These are phyloP conservation scores for Urophycis tenuis DNA, from an alignment of 2,797 vertebrate genomes.

Conservation along the genomic window DNA sequence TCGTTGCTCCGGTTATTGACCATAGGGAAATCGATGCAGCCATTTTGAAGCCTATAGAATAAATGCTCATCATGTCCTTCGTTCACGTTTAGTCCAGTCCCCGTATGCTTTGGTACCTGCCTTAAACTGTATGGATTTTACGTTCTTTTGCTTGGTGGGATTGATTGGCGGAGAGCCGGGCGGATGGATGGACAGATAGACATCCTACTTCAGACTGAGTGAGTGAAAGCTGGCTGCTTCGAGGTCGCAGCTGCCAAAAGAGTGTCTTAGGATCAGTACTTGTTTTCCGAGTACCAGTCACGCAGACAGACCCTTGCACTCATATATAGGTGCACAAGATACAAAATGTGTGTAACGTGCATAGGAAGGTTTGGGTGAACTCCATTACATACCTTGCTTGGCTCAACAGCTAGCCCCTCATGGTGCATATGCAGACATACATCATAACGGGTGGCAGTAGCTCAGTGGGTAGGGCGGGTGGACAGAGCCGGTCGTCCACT, in stretches of 20 bases:
- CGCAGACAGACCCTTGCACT: background rate
- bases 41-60: constrained; percentile 24
- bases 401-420: background rate
- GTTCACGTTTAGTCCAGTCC: constrained; percentile 23
- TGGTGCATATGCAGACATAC: background rate
- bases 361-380: background rate
- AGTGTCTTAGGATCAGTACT: constrained; percentile 26
- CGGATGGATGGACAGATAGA: constrained; percentile 42
- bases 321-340: background rate
- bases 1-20: constrained; percentile 33
- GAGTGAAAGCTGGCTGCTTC: constrained; percentile 42
- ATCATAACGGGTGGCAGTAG: too few species aligned
- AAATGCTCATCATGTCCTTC: constrained; percentile 33
- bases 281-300: constrained; percentile 6
- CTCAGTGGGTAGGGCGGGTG: too few species aligned
- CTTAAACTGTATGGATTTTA: constrained; percentile 41
- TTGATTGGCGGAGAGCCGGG: constrained; percentile 37
- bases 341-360: too few species aligned
- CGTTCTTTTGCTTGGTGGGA: constrained; percentile 30
- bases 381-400: background rate
- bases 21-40: constrained; percentile 42
- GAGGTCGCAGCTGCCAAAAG: constrained; percentile 42
- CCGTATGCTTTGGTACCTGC: constrained; percentile 26
- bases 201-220: constrained; percentile 35
- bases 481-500: too few species aligned